phyloP scores from a whole-genome alignment of 2,797 vertebrate species.

The Mormyrus hasselquistii region DNA sequence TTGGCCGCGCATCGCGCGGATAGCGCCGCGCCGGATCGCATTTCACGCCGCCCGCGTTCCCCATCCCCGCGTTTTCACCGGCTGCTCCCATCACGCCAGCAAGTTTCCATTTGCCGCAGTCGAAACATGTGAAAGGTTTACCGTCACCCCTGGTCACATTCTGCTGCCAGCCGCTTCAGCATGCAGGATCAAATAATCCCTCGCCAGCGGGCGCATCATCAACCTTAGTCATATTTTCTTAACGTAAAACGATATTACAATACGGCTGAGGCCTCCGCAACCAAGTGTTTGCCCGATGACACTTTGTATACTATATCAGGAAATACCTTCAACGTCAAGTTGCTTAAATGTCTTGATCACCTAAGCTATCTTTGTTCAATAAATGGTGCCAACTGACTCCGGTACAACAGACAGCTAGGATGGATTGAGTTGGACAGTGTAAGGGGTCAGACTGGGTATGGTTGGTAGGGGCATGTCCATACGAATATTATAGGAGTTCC shows the following conservation, averaged over 20 bases:
- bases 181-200: neutral
- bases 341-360: neutral
- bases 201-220: neutral
- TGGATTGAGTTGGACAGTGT: neutral
- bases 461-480: neutral
- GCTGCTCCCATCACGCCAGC: slow-evolving; percentile 38
- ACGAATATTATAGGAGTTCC: neutral
- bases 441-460: neutral
- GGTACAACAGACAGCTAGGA: neutral
- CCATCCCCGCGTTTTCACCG: slow-evolving; percentile 46
- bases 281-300: neutral
- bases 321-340: neutral
- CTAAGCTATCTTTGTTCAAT: neutral
- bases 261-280: neutral
- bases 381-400: neutral
- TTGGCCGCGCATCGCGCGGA: slow-evolving; percentile 22
- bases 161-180: neutral
- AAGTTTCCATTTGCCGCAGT: slow-evolving; percentile 35
- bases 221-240: neutral
- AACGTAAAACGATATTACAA: neutral
- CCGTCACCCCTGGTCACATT: neutral
- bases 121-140: neutral
- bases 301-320: neutral
- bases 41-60: slow-evolving; percentile 47
- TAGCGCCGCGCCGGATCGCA: slow-evolving; percentile 44